Percentiles rank a stretch among this genome's conserved stretches.
Evolutionary conservation across 2,113 vertebrate species (phyloP).

Genomic region (Synchiropus splendidus): DNA sequence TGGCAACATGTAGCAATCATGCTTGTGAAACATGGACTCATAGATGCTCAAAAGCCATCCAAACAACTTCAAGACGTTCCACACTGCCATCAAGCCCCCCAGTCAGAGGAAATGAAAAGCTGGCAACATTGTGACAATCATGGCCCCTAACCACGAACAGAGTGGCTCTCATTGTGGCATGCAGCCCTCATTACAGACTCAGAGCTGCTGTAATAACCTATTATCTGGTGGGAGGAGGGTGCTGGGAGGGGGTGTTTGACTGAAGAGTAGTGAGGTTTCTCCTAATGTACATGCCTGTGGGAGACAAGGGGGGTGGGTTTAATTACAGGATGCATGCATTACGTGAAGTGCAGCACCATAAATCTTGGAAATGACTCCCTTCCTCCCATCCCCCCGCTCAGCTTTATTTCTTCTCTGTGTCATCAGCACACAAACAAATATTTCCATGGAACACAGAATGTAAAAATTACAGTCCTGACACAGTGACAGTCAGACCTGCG

Average conservation of each 20-base stretch:
- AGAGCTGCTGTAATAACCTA: conserved; percentile 50
- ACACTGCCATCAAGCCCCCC: no score
- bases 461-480: not conserved
- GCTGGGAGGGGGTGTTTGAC: conserved; percentile 1
- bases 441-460: conserved; percentile 14
- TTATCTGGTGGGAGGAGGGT: conserved; percentile 25
- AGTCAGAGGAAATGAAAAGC: conserved; percentile 15
- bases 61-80: no score
- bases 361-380: conserved; percentile 61
- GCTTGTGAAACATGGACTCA: no score
- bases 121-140: conserved; percentile 3
- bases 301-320: conserved; percentile 53
- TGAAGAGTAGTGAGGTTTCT: conserved; percentile 9
- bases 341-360: conserved; percentile 61
- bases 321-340: conserved; percentile 75
- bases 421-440: conserved; percentile 48
- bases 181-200: conserved; percentile 58
- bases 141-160: conserved; percentile 31
- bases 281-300: conserved; percentile 49
- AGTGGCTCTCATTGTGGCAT: conserved; percentile 36
- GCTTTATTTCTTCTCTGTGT: conserved; percentile 26
- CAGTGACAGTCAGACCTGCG: no score
- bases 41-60: no score
- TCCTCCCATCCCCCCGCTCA: conserved; percentile 19
- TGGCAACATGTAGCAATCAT: no score